Evolutionary conservation across 2,113 vertebrate genomes (phyloP), one percentile per base, ranked within the genome.

Genomic region (Odobenus rosmarus): DNA sequence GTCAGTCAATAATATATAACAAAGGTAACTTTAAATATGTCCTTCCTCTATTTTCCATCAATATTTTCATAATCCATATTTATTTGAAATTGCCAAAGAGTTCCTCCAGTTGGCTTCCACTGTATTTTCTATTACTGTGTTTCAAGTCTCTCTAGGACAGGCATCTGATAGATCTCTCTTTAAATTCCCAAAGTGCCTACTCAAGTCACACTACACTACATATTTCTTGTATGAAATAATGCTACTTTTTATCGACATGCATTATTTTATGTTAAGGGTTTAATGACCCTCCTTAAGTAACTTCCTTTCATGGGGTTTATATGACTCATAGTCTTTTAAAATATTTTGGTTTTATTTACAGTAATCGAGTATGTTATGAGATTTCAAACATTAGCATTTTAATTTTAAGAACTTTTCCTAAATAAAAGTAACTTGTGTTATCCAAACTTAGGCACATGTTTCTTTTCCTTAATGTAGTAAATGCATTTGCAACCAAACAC

Each of bases 211-310:
- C 14, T 42, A 2, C 1, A 13, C 3, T 57, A 3, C 7, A 6
- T 42, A 42, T n/a, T 51, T 85, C 10, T 95, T 71, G 4, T 18
- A 28, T 71, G 23, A 55, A 79, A 24, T 39, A 46, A 23, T 59
- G 4, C 3, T 12, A 21, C 39, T 19, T 42, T 88, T 93, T 59
- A 74, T 92, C 71, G 9, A 74, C 15, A 64, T 11, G 0, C 26
- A 49, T 90, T 82, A 72, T 88, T 77, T 59, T 84, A 39, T 90
- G 86, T 92, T 87, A 79, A 55, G 1, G 3, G 23, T 53, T 95
- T 82, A 85, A 36, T 61, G 6, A 21, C 9, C 67, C 33, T 19
- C 67, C 7, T 83, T 57, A 46, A 82, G 7, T 92, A 7, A 59
- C 36, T 71, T 92, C 13, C 15, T 94, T 67, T 16, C 39, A 62